phyloP scores from a whole-genome alignment of 2,888 invertebrate genomes.

The Gymnocheta viridis region DNA sequence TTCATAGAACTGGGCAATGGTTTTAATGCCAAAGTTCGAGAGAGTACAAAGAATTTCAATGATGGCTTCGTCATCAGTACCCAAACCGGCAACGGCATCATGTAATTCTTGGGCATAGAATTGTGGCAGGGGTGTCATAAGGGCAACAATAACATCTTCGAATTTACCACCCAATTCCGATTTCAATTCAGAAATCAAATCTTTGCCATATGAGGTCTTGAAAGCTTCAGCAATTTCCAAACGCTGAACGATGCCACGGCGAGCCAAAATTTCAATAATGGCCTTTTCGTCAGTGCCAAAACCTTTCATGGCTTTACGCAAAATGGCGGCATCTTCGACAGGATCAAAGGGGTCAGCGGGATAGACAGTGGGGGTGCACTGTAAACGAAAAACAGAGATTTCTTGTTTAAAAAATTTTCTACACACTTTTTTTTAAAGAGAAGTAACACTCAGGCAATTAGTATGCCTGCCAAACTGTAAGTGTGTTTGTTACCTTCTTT shows the following conservation, averaged over 20 bases:
- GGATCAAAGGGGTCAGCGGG: slow-evolving; percentile 94
- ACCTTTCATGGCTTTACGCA: slow-evolving; percentile 96
- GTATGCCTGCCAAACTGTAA: no score
- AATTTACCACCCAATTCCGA: slow-evolving; percentile 94
- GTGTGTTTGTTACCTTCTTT: no score
- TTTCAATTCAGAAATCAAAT: slow-evolving; percentile 91
- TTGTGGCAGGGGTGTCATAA: slow-evolving; percentile 94
- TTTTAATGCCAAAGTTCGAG: slow-evolving; percentile 93
- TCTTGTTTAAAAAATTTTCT: no score
- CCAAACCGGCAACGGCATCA: slow-evolving; percentile 92
- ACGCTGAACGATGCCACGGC: slow-evolving; percentile 94
- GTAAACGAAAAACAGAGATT: not conserved
- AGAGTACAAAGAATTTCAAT: slow-evolving; percentile 96
- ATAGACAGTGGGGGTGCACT: slow-evolving; percentile 94
- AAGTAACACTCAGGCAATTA: no score
- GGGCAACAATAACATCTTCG: slow-evolving; percentile 93
- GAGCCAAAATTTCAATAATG: slow-evolving; percentile 94
- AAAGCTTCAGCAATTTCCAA: slow-evolving; percentile 94
- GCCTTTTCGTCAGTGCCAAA: slow-evolving; percentile 96
- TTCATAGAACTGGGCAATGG: slow-evolving; percentile 92
- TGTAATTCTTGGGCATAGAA: slow-evolving; percentile 95
- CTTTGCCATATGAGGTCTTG: slow-evolving; percentile 96
- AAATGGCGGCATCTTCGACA: slow-evolving; percentile 90
- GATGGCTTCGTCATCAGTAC: slow-evolving; percentile 95
- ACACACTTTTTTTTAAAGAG: no score